Conservation (phyloP, 1,140 invertebrate species). For the Diprion similis region DNA sequence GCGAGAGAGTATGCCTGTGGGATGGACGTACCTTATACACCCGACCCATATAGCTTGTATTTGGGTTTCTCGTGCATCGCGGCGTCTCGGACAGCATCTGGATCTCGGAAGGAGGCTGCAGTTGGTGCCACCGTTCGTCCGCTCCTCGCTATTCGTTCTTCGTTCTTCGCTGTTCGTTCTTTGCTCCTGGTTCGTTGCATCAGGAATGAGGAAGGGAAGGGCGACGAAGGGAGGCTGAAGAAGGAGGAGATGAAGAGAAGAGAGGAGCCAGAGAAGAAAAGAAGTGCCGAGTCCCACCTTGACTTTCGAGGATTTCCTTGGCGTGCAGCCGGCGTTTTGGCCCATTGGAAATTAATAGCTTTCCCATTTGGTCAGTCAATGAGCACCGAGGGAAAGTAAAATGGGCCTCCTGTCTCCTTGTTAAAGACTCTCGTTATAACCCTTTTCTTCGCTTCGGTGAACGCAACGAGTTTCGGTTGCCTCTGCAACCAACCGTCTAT, state of each 20-base stretch:
- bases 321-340: slow-evolving; percentile 45
- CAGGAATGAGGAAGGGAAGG: background rate
- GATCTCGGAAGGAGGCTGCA: no score
- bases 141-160: no score
- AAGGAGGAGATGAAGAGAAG: slow-evolving; percentile 11
- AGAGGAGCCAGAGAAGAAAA: background rate
- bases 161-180: no score
- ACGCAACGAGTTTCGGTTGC: slow-evolving; percentile 40
- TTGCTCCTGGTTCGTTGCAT: no score
- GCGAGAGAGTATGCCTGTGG: no score
- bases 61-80: no score
- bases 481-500: background rate
- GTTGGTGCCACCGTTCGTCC: no score
- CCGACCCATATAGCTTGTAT: no score
- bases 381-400: slow-evolving; percentile 29
- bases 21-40: no score
- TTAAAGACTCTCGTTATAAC: slow-evolving; percentile 31
- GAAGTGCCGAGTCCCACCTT: slow-evolving; percentile 28
- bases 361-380: slow-evolving; percentile 18
- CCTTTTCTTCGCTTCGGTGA: slow-evolving; percentile 27
- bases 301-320: slow-evolving; percentile 45
- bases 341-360: slow-evolving; percentile 55
- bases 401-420: slow-evolving; percentile 31
- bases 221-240: slow-evolving; percentile 3
- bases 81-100: no score